These are phyloP conservation scores for Drosophila saltans DNA, from an alignment of 1,140 invertebrate genomes.

Conservation along the genomic window DNA sequence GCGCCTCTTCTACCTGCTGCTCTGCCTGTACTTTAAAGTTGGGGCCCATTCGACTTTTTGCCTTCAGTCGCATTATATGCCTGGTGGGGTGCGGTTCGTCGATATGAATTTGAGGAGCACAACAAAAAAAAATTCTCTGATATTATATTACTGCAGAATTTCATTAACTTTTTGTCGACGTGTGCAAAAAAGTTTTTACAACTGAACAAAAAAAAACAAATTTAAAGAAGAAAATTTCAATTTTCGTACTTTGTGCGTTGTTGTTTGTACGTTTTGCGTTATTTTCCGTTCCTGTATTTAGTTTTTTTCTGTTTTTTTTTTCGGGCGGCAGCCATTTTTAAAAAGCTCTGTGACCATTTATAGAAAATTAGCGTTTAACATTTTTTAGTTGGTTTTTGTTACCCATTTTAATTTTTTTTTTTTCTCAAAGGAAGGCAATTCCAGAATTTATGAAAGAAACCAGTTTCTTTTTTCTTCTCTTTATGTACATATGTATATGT, in stretches of 20 bases:
- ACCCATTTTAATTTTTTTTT: slow-evolving; percentile 37
- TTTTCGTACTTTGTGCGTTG: slow-evolving; percentile 37
- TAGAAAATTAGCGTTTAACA: slow-evolving; percentile 20
- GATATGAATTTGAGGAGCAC: slow-evolving; percentile 24
- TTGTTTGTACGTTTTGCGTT: slow-evolving; percentile 15
- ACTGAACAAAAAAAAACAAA: slow-evolving; percentile 25
- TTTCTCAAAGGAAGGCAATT: slow-evolving; percentile 43
- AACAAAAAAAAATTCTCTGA: slow-evolving; percentile 11
- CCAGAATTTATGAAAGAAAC: slow-evolving; percentile 69
- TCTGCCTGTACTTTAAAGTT: slow-evolving; percentile 63
- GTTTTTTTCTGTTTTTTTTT: not conserved
- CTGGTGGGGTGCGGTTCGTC: slow-evolving; percentile 72
- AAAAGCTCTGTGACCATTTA: slow-evolving; percentile 44
- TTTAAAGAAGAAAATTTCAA: slow-evolving; percentile 27
- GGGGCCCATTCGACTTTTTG: slow-evolving; percentile 33
- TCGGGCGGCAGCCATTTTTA: slow-evolving; percentile 35
- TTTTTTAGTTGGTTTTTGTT: slow-evolving; percentile 24
- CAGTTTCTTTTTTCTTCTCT: slow-evolving; percentile 35
- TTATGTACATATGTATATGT: slow-evolving; percentile 38
- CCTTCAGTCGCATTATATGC: slow-evolving; percentile 71
- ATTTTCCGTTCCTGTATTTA: slow-evolving; percentile 17
- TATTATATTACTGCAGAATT: slow-evolving; percentile 5
- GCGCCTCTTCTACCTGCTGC: slow-evolving; percentile 32
- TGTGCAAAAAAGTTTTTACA: slow-evolving; percentile 43
- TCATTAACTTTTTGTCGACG: slow-evolving; percentile 27